phyloP scores from a whole-genome alignment of 2,888 invertebrate genomes.

The Salpingus planirostris region DNA sequence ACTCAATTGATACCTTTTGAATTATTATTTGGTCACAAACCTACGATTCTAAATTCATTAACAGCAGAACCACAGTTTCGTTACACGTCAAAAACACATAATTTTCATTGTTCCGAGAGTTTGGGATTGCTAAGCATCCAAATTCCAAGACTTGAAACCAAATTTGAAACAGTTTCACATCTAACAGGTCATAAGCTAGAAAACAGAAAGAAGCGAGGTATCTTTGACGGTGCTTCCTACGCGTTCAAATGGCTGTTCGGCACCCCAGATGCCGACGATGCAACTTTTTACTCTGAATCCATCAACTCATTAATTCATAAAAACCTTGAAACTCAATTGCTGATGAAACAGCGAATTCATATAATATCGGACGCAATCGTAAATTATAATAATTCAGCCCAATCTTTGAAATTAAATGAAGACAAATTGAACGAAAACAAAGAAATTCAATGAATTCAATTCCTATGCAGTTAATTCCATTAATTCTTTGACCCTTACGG shows the following conservation, averaged over 20 bases:
- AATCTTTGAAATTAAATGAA: slow-evolving; percentile 10
- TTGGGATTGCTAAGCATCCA: neutral
- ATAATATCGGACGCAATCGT: slow-evolving; percentile 14
- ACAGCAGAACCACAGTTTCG: slow-evolving; percentile 10
- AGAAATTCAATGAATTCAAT: slow-evolving; percentile 7
- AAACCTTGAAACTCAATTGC: slow-evolving; percentile 9
- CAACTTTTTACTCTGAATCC: slow-evolving; percentile 6
- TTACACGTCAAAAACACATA: slow-evolving; percentile 3
- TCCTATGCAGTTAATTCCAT: neutral
- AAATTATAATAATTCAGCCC: slow-evolving; percentile 14
- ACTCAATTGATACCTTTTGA: slow-evolving; percentile 31
- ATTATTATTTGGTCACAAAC: slow-evolving; percentile 29
- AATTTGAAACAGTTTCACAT: slow-evolving; percentile 4
- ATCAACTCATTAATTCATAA: slow-evolving; percentile 8
- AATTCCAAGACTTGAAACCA: slow-evolving; percentile 1
- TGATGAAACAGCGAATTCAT: slow-evolving; percentile 16
- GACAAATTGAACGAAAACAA: slow-evolving; percentile 5
- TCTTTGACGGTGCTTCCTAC: slow-evolving; percentile 7
- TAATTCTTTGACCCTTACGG: slow-evolving; percentile 1
- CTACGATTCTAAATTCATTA: slow-evolving; percentile 22
- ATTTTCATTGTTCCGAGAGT: neutral
- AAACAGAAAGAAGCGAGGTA: slow-evolving; percentile 4
- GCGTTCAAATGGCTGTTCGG: slow-evolving; percentile 13
- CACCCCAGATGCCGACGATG: slow-evolving; percentile 13
- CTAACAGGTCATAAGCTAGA: slow-evolving; percentile 2